Evolutionary conservation across 2,797 vertebrate genomes (phyloP).

Genomic region (Takifugu ocellatus): DNA sequence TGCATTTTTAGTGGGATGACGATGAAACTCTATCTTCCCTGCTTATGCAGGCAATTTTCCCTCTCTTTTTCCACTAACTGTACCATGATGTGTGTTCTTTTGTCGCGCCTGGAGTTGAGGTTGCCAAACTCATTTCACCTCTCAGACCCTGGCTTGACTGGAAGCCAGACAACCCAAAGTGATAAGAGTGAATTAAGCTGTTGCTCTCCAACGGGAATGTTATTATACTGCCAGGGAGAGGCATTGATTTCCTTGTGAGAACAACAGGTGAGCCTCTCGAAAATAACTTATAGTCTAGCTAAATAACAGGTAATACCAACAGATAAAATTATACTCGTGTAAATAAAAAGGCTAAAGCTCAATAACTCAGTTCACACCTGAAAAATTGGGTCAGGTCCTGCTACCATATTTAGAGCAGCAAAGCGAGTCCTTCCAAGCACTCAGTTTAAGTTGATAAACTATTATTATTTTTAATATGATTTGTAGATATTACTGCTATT

Average conservation of each 20-base stretch:
- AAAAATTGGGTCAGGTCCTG: constrained; percentile 50
- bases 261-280: constrained; percentile 76
- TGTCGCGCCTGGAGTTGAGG: constrained; percentile 69
- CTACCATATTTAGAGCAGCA: constrained; percentile 41
- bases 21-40: constrained; percentile 83
- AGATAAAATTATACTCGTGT: constrained; percentile 60
- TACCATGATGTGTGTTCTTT: constrained; percentile 78
- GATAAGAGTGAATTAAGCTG: constrained; percentile 80
- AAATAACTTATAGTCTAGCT: constrained; percentile 57
- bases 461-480: constrained; percentile 38
- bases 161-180: constrained; percentile 78
- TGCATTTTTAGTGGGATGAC: constrained; percentile 72
- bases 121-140: constrained; percentile 87
- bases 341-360: constrained; percentile 54
- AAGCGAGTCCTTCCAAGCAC: constrained; percentile 21
- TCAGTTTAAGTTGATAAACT: constrained; percentile 25
- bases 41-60: constrained; percentile 82
- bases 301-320: constrained; percentile 59
- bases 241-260: constrained; percentile 73
- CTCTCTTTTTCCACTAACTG: constrained; percentile 76
- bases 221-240: constrained; percentile 76
- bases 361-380: constrained; percentile 42
- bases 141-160: constrained; percentile 78
- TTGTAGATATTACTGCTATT: constrained; percentile 31
- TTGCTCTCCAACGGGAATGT: constrained; percentile 73